Evolutionary conservation across 1,140 invertebrate genomes (phyloP), one percentile per base, ranked within the genome.

Genomic region (Diuraphis noxia): DNA sequence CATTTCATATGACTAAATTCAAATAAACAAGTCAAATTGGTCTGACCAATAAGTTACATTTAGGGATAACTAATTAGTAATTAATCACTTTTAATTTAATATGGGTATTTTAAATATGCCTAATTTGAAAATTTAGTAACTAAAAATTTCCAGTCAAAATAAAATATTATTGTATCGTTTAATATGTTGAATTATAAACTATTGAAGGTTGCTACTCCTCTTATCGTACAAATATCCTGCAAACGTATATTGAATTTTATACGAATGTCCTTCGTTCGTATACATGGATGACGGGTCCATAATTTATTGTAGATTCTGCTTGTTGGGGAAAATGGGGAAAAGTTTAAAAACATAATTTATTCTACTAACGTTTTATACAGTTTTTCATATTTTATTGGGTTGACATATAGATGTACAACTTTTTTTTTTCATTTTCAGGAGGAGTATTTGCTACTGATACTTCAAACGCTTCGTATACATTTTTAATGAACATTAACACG

Each of bases 391-490:
- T 72, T 13, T 30, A 72, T 72, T 72, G 17, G n/a, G 30, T 10
- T 63, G 56, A n/a, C 56, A 72, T 13, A n/a, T 5, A n/a, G 34
- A 72, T 72, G 34, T 17, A 72, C 23, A 6, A 19, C 40, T 81
- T 41, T 25, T 30, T 40, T 10, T 40, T 85, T 46, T 34, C 1
- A 34, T 85, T 46, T 86, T 6, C 72, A 90, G 88, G 38, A 4
- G 88, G 92, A 25, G 79, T 72, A 13, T 89, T 99, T 94, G 94
- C 98, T 6, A 99, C 99, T 1, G 99, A 99, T 94, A 98, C 99
- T 1, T 98, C 98, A 8, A 99, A 99, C 95, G 99, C 99, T 25
- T 99, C 98, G 36, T 95, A 99, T 40, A 99, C 99, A 9, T 98
- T 99, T 97, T 94, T 99, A 0, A 99, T 99, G 98, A 99, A 99